Evolutionary conservation across 1,140 invertebrate genomes (phyloP).

Genomic region (Ceratina australensis): DNA sequence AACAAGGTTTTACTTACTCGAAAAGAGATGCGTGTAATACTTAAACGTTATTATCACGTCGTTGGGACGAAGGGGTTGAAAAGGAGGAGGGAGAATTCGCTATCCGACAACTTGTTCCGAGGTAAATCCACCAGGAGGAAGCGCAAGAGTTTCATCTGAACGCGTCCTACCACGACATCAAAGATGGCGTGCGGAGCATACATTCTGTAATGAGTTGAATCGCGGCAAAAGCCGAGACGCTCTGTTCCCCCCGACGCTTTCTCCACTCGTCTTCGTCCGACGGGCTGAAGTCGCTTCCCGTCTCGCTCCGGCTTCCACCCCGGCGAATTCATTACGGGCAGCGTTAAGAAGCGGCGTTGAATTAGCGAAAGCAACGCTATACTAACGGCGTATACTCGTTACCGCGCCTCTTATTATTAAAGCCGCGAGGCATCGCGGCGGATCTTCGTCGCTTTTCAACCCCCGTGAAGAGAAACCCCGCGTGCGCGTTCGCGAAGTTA

Average conservation of each 20-base stretch:
- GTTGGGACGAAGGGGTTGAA: slow-evolving; percentile 20
- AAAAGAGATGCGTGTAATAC: slow-evolving; percentile 13
- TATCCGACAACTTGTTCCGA: slow-evolving; percentile 30
- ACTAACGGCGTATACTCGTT: slow-evolving; percentile 61
- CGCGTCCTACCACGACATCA: slow-evolving; percentile 71
- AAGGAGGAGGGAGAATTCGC: neutral
- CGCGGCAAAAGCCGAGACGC: slow-evolving; percentile 62
- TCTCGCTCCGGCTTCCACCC: slow-evolving; percentile 14
- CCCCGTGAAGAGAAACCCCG: slow-evolving; percentile 12
- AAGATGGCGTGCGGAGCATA: slow-evolving; percentile 74
- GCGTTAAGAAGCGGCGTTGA: slow-evolving; percentile 59
- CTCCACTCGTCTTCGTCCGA: neutral
- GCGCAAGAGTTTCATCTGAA: slow-evolving; percentile 69
- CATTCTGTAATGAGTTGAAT: slow-evolving; percentile 79
- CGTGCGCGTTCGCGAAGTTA: slow-evolving; percentile 18
- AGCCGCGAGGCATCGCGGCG: slow-evolving; percentile 56
- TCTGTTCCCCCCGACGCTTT: neutral
- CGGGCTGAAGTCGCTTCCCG: neutral
- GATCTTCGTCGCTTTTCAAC: slow-evolving; percentile 52
- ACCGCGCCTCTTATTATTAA: slow-evolving; percentile 67
- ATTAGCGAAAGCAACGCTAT: slow-evolving; percentile 58
- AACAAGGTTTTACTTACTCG: slow-evolving; percentile 32
- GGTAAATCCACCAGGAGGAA: slow-evolving; percentile 48
- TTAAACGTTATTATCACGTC: slow-evolving; percentile 61
- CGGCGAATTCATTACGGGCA: slow-evolving; percentile 75